Percentiles rank a stretch among this genome's conserved stretches.
Evolutionary conservation across 2,113 vertebrate species (phyloP).

Genomic region (Ochotona princeps): DNA sequence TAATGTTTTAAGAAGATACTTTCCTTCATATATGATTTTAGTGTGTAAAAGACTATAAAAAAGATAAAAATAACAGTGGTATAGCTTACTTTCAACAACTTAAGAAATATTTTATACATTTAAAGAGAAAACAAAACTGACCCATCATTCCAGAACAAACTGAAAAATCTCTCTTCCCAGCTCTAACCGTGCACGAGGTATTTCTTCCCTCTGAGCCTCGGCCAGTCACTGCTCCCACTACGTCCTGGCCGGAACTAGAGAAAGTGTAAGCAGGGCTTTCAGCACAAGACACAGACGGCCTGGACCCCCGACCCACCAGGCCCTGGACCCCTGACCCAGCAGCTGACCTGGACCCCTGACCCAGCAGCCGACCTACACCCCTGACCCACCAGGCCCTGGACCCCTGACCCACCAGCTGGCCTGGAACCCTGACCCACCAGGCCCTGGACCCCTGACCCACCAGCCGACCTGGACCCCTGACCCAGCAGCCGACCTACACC

Average conservation of each 20-base stretch:
- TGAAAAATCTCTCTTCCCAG: background rate
- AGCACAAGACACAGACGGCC: no score
- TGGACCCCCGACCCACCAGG: no score
- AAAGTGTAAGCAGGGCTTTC: background rate
- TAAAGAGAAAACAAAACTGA: constrained; percentile 42
- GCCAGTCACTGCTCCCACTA: background rate
- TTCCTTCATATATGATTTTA: background rate
- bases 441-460: no score
- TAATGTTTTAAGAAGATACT: constrained; percentile 44
- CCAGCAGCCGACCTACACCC: no score
- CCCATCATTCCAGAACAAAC: background rate
- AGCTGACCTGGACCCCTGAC: no score
- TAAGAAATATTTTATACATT: constrained; percentile 43
- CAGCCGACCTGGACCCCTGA: no score
- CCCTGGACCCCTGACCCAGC: no score
- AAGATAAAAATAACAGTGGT: constrained; percentile 31
- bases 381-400: no score
- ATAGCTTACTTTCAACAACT: background rate
- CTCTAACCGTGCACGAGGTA: background rate
- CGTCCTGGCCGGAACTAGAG: constrained; percentile 1
- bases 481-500: no score
- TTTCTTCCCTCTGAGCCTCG: constrained; percentile 35
- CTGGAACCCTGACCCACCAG: no score
- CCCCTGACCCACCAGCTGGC: no score
- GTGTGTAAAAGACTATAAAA: constrained; percentile 60